Percentiles rank a stretch among this genome's conserved stretches.
These are phyloP conservation scores for Strix aluco DNA, from an alignment of 2,113 vertebrate species.

Conservation along the genomic window DNA sequence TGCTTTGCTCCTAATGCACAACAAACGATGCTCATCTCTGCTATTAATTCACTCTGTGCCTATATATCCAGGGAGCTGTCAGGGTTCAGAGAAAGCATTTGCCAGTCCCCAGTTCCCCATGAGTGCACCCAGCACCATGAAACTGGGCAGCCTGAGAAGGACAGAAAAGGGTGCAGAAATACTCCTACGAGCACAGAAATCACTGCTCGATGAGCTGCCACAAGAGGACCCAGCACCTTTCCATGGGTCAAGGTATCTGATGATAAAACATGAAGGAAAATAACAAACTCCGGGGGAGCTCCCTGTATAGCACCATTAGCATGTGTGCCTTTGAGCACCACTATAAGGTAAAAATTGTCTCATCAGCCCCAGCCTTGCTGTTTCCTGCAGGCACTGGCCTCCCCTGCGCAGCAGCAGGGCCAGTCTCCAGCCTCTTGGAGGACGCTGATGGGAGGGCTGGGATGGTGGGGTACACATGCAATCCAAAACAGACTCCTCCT, in stretches of 20 bases:
- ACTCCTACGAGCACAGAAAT: not conserved
- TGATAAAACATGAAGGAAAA: not conserved
- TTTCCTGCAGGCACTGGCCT: accelerated
- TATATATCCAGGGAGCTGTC: not conserved
- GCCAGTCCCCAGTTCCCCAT: not conserved
- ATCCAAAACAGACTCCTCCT: not conserved
- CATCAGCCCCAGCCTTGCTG: not conserved
- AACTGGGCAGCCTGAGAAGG: not conserved
- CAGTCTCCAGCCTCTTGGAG: not conserved
- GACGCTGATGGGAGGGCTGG: not conserved
- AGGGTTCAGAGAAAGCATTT: not conserved
- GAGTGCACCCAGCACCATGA: not conserved
- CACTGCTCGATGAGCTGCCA: not conserved
- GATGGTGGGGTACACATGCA: not conserved
- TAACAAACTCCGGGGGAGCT: not conserved
- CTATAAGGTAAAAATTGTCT: not conserved
- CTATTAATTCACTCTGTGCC: not conserved
- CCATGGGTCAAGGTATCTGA: not conserved
- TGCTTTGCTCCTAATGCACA: not conserved
- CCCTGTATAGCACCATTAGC: not conserved
- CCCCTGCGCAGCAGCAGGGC: not conserved
- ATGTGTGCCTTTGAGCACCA: not conserved
- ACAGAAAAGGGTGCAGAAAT: not conserved
- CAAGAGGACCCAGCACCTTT: not conserved
- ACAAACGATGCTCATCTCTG: not conserved